Base-by-base conservation (phyloP, 2,797 vertebrate species). In the Lagorchestes hirsutus region DNA sequence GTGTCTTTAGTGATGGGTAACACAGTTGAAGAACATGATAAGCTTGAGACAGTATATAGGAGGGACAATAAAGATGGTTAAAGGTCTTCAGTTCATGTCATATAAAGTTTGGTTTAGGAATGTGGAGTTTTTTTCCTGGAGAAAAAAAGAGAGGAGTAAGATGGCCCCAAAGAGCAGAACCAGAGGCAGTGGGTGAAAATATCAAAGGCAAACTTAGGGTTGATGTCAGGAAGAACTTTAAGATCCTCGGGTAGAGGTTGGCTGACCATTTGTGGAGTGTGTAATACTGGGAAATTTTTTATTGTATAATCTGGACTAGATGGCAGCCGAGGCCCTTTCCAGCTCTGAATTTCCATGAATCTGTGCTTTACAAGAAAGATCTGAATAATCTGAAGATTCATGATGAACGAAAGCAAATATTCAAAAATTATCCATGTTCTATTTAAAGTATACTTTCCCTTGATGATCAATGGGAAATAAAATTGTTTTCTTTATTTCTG, bases 361-460 rank as follows among this genome's bases (percentile, higher is more conserved):
- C 22, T 82, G 22, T 50, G 74, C 3, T 50, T 3, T 46, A 87
- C 74, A 87, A 46, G 24, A 87, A 87, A 50, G 3, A 50, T 28
- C 11, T 87, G 9, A 28, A 87, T 87, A 87, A 46, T 28, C 16
- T 87, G 22, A 27, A 11, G 27, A 5, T 87, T 87, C 40, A 87
- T 87, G 74, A 87, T 0, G 22, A 3, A 87, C 0, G 8, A 50
- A 87, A 87, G 9, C 9, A 50, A 50, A 87, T 27, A 87, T 87
- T 87, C 40, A 50, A 22, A 87, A 28, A 40, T 50, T 46, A 27
- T 27, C 28, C 40, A 5, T 91, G 1, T 58, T 96, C 94, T 55
- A 55, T 34, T 67, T 91, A 96, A 95, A 18, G 5, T 31, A 40
- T 54, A 93, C 4, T 90, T 92, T 93, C 31, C 57, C 11, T 91